Evolutionary conservation across 2,888 invertebrate species (phyloP).

Genomic region (Drosophila demipolita): DNA sequence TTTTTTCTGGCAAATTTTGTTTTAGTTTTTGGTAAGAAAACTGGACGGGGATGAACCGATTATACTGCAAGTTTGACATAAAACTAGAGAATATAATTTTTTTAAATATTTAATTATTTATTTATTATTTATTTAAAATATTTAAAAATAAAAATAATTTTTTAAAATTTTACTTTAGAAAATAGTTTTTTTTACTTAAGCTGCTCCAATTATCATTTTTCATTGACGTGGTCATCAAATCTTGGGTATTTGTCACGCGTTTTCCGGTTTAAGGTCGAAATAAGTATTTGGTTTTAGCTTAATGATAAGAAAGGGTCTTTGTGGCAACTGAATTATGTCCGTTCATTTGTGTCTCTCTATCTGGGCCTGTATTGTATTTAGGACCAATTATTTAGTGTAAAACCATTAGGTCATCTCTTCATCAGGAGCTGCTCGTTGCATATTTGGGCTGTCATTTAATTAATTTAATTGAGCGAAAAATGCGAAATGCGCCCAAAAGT

Average conservation of each 20-base stretch:
- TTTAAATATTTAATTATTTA: too few species aligned
- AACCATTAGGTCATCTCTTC: conserved; percentile 37
- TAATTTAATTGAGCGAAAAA: conserved; percentile 75
- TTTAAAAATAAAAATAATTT: background rate
- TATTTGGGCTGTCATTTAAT: conserved; percentile 65
- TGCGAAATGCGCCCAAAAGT: conserved; percentile 68
- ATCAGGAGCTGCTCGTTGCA: conserved; percentile 36
- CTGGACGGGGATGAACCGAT: background rate
- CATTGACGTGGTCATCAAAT: background rate
- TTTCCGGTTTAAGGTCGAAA: background rate
- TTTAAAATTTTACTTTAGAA: background rate
- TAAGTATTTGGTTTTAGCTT: background rate
- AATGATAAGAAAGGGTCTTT: conserved; percentile 3
- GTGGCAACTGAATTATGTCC: conserved; percentile 1
- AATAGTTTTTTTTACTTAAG: background rate
- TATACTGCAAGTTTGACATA: background rate
- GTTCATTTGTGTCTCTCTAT: background rate
- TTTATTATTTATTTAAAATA: background rate
- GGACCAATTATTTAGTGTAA: conserved; percentile 6
- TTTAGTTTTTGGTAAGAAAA: background rate
- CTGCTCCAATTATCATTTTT: background rate
- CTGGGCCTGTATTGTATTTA: conserved; percentile 5
- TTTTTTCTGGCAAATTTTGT: background rate
- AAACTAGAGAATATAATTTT: too few species aligned
- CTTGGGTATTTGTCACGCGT: background rate